Evolutionary conservation across 2,888 invertebrate species (phyloP).

Genomic region (Cartodere bifasciata): DNA sequence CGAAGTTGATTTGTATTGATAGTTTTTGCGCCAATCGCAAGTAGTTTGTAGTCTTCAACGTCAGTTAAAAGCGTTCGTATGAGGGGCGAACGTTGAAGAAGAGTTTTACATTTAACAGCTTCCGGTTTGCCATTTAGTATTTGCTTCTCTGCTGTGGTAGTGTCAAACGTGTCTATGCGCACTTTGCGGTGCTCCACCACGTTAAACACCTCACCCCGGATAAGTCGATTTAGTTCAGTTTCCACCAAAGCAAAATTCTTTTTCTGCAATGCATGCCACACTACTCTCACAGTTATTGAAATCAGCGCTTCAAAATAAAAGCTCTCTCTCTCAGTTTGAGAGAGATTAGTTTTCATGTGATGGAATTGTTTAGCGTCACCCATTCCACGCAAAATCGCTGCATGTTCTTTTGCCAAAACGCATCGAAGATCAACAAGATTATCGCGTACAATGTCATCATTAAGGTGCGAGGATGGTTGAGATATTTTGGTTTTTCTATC

Average conservation of each 20-base stretch:
- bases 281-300: slow-evolving; percentile 45
- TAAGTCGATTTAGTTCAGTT: slow-evolving; percentile 46
- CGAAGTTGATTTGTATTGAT: slow-evolving; percentile 36
- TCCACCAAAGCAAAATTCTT: slow-evolving; percentile 49
- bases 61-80: slow-evolving; percentile 45
- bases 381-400: slow-evolving; percentile 43
- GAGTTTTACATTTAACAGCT: slow-evolving; percentile 40
- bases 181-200: slow-evolving; percentile 35
- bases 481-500: slow-evolving; percentile 41
- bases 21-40: slow-evolving; percentile 39
- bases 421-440: slow-evolving; percentile 46
- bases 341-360: too few species aligned
- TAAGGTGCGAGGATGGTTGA: slow-evolving; percentile 38
- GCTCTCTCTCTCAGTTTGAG: slow-evolving; percentile 51
- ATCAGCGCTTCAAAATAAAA: slow-evolving; percentile 46
- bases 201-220: slow-evolving; percentile 49
- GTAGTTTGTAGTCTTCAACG: slow-evolving; percentile 44
- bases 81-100: slow-evolving; percentile 45
- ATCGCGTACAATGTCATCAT: slow-evolving; percentile 39
- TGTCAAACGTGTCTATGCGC: slow-evolving; percentile 34
- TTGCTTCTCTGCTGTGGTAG: slow-evolving; percentile 33
- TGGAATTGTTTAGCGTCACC: slow-evolving; percentile 43
- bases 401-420: slow-evolving; percentile 48
- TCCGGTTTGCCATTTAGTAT: slow-evolving; percentile 43
- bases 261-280: slow-evolving; percentile 50